Percentiles rank a stretch among this genome's conserved stretches.
These are phyloP conservation scores for Datnioides undecimradiatus DNA, from an alignment of 2,113 vertebrate species.

Conservation along the genomic window DNA sequence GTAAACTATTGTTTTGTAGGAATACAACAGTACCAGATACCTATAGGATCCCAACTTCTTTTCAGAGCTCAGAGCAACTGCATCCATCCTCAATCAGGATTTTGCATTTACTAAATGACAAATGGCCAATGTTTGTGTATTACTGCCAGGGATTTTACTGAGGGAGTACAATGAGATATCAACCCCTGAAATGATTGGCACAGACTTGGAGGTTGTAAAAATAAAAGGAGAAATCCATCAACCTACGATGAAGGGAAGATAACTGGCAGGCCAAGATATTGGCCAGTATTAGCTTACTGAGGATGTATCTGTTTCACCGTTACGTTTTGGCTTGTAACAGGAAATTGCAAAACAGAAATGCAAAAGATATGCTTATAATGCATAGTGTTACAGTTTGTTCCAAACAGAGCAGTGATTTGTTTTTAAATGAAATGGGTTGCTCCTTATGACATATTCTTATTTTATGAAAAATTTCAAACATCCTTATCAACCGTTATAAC, in stretches of 20 bases:
- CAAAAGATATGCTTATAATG: too few relatives aligned
- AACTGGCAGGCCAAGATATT: neutral
- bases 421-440: too few relatives aligned
- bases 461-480: too few relatives aligned
- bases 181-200: neutral
- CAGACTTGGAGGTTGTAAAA: neutral
- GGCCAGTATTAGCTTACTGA: neutral
- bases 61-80: neutral
- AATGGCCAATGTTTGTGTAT: too few relatives aligned
- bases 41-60: neutral
- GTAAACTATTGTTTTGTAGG: neutral
- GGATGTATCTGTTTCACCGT: neutral
- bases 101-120: neutral
- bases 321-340: neutral
- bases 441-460: too few relatives aligned
- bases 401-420: too few relatives aligned
- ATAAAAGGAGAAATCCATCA: neutral
- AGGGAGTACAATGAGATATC: too few relatives aligned
- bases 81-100: neutral
- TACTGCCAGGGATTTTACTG: conserved; percentile 1
- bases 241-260: neutral
- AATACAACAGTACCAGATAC: neutral
- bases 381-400: too few relatives aligned
- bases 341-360: too few relatives aligned
- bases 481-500: too few relatives aligned